A percentile compares a stretch with the other conserved stretches of the same genome.
phyloP scores from a whole-genome alignment of 1,140 invertebrate species.

The Meloidogyne hapla region DNA sequence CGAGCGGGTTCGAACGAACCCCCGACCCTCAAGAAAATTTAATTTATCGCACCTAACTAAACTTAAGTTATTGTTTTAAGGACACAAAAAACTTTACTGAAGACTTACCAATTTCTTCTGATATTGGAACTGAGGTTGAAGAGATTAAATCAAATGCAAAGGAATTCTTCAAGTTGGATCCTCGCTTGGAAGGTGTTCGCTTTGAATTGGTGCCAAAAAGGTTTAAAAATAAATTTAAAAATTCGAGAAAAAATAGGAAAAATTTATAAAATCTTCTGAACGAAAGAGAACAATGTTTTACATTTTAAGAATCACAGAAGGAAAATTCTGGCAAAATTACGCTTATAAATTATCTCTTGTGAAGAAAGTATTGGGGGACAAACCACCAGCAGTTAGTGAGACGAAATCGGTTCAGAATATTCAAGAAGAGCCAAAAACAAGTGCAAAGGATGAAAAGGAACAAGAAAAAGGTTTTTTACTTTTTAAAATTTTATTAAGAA shows the following conservation, averaged over 20 bases:
- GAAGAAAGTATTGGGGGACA: constrained; percentile 75
- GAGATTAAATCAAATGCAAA: constrained; percentile 81
- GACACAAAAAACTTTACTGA: constrained; percentile 94
- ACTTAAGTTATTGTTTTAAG: constrained; percentile 24
- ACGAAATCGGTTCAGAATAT: not conserved
- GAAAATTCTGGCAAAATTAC: constrained; percentile 98
- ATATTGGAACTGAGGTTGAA: constrained; percentile 87
- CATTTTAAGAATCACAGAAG: constrained; percentile 83
- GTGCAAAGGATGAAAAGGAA: not conserved
- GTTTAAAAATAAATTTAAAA: constrained; percentile 54
- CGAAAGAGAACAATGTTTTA: constrained; percentile 21
- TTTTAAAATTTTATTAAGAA: constrained; percentile 5
- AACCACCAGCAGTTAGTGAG: constrained; percentile 22
- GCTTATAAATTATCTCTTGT: constrained; percentile 97
- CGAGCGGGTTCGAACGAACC: no score
- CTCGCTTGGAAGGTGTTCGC: constrained; percentile 92
- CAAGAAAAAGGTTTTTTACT: not conserved
- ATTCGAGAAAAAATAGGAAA: no score
- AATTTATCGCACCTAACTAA: not conserved
- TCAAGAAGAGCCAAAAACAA: constrained; percentile 17
- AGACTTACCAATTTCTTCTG: constrained; percentile 80
- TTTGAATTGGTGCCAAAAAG: constrained; percentile 97
- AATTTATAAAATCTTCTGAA: no score
- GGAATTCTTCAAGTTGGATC: constrained; percentile 88
- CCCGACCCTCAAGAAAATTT: not conserved